Conservation (phyloP, 2,113 vertebrate genomes). For the Anguilla japonica region DNA sequence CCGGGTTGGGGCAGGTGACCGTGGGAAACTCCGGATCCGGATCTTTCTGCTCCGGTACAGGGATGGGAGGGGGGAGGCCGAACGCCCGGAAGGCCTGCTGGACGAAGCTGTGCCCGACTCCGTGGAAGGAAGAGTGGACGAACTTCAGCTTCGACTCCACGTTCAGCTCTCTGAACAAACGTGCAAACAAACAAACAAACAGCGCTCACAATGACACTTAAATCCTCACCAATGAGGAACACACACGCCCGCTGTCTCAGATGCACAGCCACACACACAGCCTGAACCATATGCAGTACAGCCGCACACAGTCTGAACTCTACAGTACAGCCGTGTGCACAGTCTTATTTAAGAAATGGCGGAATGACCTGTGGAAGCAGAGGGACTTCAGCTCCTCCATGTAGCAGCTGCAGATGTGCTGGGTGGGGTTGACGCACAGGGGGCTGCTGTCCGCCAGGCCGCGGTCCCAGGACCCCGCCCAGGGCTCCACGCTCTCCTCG, state of each 20-base stretch:
- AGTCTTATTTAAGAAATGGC: too few relatives aligned
- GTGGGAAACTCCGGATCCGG: constrained; percentile 92
- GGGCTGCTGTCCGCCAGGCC: constrained; percentile 75
- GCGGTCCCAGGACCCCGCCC: constrained; percentile 85
- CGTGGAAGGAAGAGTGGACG: constrained; percentile 92
- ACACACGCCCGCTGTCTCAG: too few relatives aligned
- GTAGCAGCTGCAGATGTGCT: constrained; percentile 77
- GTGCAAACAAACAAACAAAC: too few relatives aligned
- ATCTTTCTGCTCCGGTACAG: constrained; percentile 90
- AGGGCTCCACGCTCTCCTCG: constrained; percentile 84
- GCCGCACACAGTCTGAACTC: too few relatives aligned
- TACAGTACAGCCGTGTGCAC: too few relatives aligned
- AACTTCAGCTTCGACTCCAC: constrained; percentile 74
- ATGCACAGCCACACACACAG: too few relatives aligned
- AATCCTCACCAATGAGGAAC: too few relatives aligned
- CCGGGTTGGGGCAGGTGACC: constrained; percentile 89
- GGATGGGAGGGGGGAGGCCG: constrained; percentile 83
- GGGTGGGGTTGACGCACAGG: constrained; percentile 80
- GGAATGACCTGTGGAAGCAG: constrained; percentile 82
- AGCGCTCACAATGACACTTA: too few relatives aligned
- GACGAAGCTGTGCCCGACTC: constrained; percentile 87
- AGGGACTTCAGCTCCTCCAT: constrained; percentile 83
- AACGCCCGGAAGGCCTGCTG: constrained; percentile 84
- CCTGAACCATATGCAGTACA: too few relatives aligned
- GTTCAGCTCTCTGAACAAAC: constrained; percentile 74